These are phyloP conservation scores for Stomatorhinus ivindoensis DNA, from an alignment of 2,113 vertebrate species.

Conservation along the genomic window DNA sequence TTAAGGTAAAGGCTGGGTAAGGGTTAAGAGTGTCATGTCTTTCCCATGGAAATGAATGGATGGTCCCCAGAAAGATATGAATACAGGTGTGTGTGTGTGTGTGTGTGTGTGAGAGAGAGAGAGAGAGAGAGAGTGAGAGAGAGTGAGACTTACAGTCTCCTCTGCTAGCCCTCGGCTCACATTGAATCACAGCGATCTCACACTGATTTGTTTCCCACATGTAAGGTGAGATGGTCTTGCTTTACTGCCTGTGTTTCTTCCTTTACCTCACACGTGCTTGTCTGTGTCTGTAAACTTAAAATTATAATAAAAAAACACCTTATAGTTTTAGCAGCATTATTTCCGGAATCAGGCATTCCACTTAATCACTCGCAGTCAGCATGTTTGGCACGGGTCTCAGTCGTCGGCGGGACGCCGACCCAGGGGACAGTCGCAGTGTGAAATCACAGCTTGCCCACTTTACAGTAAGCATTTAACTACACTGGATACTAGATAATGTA, in stretches of 20 bases:
- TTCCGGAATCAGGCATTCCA: neutral
- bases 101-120: constrained; percentile 7
- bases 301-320: neutral
- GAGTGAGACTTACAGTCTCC: neutral
- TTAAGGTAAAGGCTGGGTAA: neutral
- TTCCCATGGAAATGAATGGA: neutral
- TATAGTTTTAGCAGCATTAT: neutral
- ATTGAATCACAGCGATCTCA: neutral
- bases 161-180: neutral
- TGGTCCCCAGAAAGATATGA: neutral
- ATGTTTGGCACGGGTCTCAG: neutral
- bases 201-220: neutral
- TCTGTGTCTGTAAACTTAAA: neutral
- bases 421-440: neutral
- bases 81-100: neutral
- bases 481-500: neutral
- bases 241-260: neutral
- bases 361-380: neutral
- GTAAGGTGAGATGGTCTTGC: neutral
- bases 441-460: neutral
- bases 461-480: neutral
- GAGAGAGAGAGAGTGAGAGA: neutral
- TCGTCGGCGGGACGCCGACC: neutral
- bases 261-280: neutral
- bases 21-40: neutral